These are phyloP conservation scores for Rutpela maculata DNA, from an alignment of 2,888 invertebrate genomes.

Conservation along the genomic window DNA sequence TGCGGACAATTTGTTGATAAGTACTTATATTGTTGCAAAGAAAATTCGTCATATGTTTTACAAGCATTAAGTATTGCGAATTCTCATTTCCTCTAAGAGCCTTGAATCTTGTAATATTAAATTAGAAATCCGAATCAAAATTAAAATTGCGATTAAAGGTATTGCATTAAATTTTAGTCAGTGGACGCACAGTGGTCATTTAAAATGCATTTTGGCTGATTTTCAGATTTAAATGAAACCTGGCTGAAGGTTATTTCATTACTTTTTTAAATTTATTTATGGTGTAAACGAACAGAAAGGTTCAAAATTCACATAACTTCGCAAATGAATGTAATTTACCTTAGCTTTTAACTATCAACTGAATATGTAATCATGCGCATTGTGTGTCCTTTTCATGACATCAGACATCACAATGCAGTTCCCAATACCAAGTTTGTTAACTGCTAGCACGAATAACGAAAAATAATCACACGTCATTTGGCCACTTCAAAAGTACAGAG, in stretches of 20 bases:
- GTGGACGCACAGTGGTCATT: neutral
- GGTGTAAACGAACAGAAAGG: constrained; percentile 1
- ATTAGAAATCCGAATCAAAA: constrained; percentile 17
- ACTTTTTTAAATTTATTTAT: neutral
- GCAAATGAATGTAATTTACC: neutral
- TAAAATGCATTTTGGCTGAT: neutral
- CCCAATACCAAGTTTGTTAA: neutral
- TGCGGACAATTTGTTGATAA: no score
- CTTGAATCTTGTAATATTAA: neutral
- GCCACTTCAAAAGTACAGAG: no score
- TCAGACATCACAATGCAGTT: constrained; percentile 3
- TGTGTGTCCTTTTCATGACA: neutral
- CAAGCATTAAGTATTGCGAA: neutral
- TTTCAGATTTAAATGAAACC: neutral
- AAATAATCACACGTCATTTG: neutral
- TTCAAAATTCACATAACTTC: constrained; percentile 14
- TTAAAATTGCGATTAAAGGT: neutral
- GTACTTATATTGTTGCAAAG: no score
- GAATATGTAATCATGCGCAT: neutral
- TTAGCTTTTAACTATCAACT: neutral
- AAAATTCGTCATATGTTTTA: no score
- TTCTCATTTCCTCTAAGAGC: neutral
- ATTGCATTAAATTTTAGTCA: neutral
- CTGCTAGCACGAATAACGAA: neutral
- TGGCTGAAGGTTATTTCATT: neutral